Conservation (phyloP, 2,113 vertebrate genomes). For the Pygoscelis adeliae region DNA sequence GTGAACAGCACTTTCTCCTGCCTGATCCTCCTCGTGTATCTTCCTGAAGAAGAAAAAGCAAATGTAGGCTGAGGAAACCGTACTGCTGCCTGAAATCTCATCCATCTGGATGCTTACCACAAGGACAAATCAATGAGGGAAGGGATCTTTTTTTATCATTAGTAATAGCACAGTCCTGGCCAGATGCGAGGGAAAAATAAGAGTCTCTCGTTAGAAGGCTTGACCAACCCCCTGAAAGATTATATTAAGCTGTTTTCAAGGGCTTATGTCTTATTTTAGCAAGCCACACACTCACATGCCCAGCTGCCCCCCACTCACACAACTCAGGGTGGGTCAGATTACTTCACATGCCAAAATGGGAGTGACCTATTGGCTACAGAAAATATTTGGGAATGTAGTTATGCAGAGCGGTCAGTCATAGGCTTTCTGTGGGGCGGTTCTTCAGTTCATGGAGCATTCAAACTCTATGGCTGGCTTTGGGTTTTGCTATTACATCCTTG, state of each 20-base stretch:
- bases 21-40: not conserved
- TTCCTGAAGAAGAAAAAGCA: not conserved
- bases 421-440: not conserved
- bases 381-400: not conserved
- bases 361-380: not conserved
- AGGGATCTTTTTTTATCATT: not conserved
- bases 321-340: not conserved
- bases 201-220: not conserved
- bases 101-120: not conserved
- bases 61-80: not conserved
- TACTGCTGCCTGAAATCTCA: not conserved
- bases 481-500: not conserved
- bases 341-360: not conserved
- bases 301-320: not conserved
- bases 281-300: not conserved
- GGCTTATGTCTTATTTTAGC: conserved; percentile 27
- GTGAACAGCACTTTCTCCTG: not conserved
- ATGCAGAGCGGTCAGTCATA: not conserved
- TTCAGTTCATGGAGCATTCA: not conserved
- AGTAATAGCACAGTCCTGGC: not conserved
- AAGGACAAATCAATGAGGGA: not conserved
- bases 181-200: not conserved
- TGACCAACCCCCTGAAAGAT: not conserved
- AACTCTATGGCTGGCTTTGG: not conserved
- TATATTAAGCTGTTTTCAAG: conserved; percentile 30